Conservation (phyloP, 2,797 vertebrate species). For the Dermochelys coriacea region DNA sequence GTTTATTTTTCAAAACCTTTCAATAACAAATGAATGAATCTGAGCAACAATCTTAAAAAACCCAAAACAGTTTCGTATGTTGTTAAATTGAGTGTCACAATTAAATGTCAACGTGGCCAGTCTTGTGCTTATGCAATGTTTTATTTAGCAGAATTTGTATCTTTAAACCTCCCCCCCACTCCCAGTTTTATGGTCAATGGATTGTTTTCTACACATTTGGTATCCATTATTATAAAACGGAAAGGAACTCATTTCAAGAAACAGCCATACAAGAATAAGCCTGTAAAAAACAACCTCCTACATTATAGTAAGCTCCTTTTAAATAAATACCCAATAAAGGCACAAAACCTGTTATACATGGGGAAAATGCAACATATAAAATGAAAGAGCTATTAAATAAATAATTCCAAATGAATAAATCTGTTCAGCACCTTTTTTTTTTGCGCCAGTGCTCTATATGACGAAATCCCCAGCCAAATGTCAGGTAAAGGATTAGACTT, state of each 20-base stretch:
- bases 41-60: slow-evolving; percentile 54
- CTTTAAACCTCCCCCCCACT: not conserved
- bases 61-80: slow-evolving; percentile 11
- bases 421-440: slow-evolving; percentile 66
- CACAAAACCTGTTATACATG: slow-evolving; percentile 61
- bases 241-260: slow-evolving; percentile 38
- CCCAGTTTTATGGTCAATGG: slow-evolving; percentile 37
- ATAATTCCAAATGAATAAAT: slow-evolving; percentile 28
- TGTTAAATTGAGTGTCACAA: slow-evolving; percentile 57
- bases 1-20: slow-evolving; percentile 78
- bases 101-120: slow-evolving; percentile 53
- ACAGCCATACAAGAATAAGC: slow-evolving; percentile 52
- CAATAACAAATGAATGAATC: slow-evolving; percentile 65
- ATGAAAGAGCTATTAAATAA: slow-evolving; percentile 60
- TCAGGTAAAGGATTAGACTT: slow-evolving; percentile 38
- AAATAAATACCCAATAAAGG: slow-evolving; percentile 75
- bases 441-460: slow-evolving; percentile 4
- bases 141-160: slow-evolving; percentile 31
- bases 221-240: slow-evolving; percentile 46
- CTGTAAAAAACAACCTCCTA: slow-evolving; percentile 42
- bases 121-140: slow-evolving; percentile 61
- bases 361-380: slow-evolving; percentile 48
- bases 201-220: slow-evolving; percentile 34
- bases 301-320: slow-evolving; percentile 40
- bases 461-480: slow-evolving; percentile 46